phyloP scores from a whole-genome alignment of 2,888 invertebrate genomes.

The Mythimna loreyi region DNA sequence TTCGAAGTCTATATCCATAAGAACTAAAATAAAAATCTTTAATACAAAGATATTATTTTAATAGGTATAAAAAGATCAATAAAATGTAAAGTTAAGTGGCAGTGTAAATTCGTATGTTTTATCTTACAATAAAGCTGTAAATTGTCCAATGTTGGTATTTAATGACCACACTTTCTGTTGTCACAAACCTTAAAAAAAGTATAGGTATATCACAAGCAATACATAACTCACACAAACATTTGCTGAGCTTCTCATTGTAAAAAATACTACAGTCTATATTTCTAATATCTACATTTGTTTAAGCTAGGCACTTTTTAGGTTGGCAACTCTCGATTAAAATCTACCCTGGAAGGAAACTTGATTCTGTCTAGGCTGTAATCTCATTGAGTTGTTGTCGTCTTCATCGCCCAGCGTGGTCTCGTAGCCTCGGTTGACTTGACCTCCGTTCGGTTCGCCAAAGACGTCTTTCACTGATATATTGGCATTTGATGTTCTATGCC shows the following conservation, averaged over 20 bases:
- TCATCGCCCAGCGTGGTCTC: slow-evolving; percentile 92
- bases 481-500: slow-evolving; percentile 94
- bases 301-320: slow-evolving; percentile 67
- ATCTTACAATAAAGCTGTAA: slow-evolving; percentile 78
- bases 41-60: slow-evolving; percentile 71
- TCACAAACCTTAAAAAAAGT: slow-evolving; percentile 68
- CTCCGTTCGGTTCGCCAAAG: slow-evolving; percentile 93
- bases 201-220: slow-evolving; percentile 86
- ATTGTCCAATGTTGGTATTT: slow-evolving; percentile 72
- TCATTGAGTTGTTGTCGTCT: slow-evolving; percentile 93
- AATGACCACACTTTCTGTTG: slow-evolving; percentile 69
- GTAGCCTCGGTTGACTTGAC: slow-evolving; percentile 95
- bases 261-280: slow-evolving; percentile 62
- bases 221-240: slow-evolving; percentile 66
- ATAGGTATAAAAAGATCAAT: slow-evolving; percentile 70
- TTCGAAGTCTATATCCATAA: slow-evolving; percentile 68
- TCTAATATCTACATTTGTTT: slow-evolving; percentile 67
- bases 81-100: slow-evolving; percentile 82
- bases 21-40: slow-evolving; percentile 66
- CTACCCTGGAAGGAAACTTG: slow-evolving; percentile 91
- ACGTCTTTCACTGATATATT: slow-evolving; percentile 96
- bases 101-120: slow-evolving; percentile 83
- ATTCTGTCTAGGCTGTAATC: slow-evolving; percentile 93
- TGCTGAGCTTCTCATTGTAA: slow-evolving; percentile 59
- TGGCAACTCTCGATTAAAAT: slow-evolving; percentile 82